Percentiles rank a stretch among this genome's conserved stretches.
Conservation (phyloP, 2,888 invertebrate genomes). For the Tribolium freemani region DNA sequence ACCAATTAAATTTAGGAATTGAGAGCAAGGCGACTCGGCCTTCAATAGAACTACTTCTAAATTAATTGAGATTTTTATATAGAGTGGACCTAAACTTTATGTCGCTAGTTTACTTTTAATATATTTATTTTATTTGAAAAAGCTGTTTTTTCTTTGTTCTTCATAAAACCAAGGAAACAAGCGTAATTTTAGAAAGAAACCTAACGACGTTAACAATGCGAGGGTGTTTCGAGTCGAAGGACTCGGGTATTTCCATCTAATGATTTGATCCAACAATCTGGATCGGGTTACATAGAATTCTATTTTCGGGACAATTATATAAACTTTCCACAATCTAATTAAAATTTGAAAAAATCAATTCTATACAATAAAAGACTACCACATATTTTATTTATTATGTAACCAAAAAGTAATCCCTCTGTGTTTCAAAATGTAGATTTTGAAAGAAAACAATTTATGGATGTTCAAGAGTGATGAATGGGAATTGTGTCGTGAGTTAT, state of each 20-base stretch:
- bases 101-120: neutral
- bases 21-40: slow-evolving; percentile 13
- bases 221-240: neutral
- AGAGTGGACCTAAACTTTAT: neutral
- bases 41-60: slow-evolving; percentile 20
- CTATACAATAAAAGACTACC: too few relatives aligned
- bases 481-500: too few relatives aligned
- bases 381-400: too few relatives aligned
- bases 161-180: neutral
- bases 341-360: too few relatives aligned
- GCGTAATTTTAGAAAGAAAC: neutral
- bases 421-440: too few relatives aligned
- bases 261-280: slow-evolving; percentile 3
- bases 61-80: slow-evolving; percentile 12
- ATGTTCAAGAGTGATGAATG: too few relatives aligned
- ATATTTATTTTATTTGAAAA: neutral
- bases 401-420: too few relatives aligned
- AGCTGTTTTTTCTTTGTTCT: neutral
- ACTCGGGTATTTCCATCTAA: slow-evolving; percentile 5
- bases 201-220: neutral
- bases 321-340: neutral
- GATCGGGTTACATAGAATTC: slow-evolving; percentile 5
- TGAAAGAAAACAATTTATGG: too few relatives aligned
- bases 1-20: slow-evolving; percentile 28
- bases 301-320: slow-evolving; percentile 10